A percentile compares a stretch with the other conserved stretches of the same genome.
These are phyloP conservation scores for Amphilophus citrinellus DNA, from an alignment of 2,113 vertebrate species.

Conservation along the genomic window DNA sequence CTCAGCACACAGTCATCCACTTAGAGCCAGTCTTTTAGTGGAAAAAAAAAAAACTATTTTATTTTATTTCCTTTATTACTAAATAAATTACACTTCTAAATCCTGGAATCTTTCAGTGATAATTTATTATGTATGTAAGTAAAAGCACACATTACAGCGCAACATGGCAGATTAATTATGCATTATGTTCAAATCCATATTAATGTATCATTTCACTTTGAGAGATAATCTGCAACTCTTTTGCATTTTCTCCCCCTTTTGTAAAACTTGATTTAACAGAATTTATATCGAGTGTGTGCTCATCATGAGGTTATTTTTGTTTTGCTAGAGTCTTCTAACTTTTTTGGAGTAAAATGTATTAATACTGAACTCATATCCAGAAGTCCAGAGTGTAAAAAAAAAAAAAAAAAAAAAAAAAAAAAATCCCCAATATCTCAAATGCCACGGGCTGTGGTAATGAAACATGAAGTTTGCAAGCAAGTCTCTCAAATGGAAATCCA, in stretches of 20 bases:
- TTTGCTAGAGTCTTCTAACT: background rate
- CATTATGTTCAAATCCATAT: conserved; percentile 6
- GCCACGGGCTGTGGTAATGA: background rate
- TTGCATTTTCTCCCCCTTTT: background rate
- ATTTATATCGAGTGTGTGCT: background rate
- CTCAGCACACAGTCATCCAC: background rate
- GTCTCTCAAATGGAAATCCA: background rate
- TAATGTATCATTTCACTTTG: background rate
- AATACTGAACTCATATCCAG: background rate
- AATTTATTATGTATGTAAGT: background rate
- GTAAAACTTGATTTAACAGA: background rate
- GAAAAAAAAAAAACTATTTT: background rate
- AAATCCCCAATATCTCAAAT: background rate
- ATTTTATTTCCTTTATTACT: background rate
- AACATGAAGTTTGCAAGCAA: too few relatives aligned
- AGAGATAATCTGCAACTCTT: background rate
- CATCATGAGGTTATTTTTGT: background rate
- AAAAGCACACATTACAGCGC: background rate
- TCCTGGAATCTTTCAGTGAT: background rate
- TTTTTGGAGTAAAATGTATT: background rate
- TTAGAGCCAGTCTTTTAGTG: background rate
- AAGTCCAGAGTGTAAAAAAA: too few relatives aligned
- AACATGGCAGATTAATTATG: background rate
- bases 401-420: background rate
- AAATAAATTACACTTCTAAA: conserved; percentile 1